A percentile compares a stretch with the other conserved stretches of the same genome.
phyloP scores from a whole-genome alignment of 2,113 vertebrate species.

The human region GRCh38 chr1:35706501-35707000 shows the following conservation, averaged over 20 bases:
- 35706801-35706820: not conserved
- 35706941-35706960: not conserved
- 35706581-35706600: not conserved
- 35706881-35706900: not conserved
- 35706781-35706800: not conserved
- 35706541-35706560: not conserved
- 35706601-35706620: not conserved
- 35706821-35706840: not conserved
- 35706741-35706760: not conserved
- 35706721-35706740: not conserved
- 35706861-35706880: not conserved
- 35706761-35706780: not conserved
- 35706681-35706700: no score
- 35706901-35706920: not conserved
- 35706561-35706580: constrained; percentile 33
- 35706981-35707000: not conserved
- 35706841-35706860: no score
- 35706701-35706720: no score
- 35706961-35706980: not conserved
- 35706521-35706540: not conserved
- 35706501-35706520: not conserved
- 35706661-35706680: not conserved
- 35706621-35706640: not conserved
- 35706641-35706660: not conserved
- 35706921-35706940: not conserved